Base-by-base conservation (phyloP, 2,797 vertebrate species). In the Acipenser oxyrinchus region DNA sequence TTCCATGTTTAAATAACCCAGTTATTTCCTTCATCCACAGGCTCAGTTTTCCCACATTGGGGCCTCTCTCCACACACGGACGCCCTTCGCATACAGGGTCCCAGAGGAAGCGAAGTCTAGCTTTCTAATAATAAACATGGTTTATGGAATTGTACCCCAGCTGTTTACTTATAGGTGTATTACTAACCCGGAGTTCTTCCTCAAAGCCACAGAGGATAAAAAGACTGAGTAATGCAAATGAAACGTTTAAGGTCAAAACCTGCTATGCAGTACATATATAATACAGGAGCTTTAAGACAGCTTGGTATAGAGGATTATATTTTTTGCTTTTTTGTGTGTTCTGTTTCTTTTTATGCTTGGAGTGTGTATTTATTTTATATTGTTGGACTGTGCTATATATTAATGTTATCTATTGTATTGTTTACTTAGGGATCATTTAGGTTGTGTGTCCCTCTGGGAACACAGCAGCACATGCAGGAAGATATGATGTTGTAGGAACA, bases 31-130 rank as follows among this genome's bases (percentile, higher is more conserved):
- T 61, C 52, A 60, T 71, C 68, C 70, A 72, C 86, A 98, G 96
- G 94, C 93, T 70, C 95, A 98, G 75, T 97, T 97, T 79, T 92
- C 90, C 76, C 93, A 97, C 71, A 93, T 94, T 3, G 93, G 94
- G 50, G 94, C 93, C 6, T 97, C 95, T 71, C 91, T 97, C 67
- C 96, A 98, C 77, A 95, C 94, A 50, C 88, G 94, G 81, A 98
- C 96, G 0, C 94, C 95, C 3, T 95, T 96, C 77, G 84, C 89
- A 74, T 94, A 93, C 89, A 86, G 96, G 84, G 93, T 97, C 50
- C 94, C 95, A 2, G 86, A 90, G 70, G 87, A 87, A 53, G 81
- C 85, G 49, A 93, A 93, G 79, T 64, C 77, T 18, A 69, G 92
- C 67, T 96, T 98, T 74, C 77, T 96, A 76, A 72, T 87, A 64